Conservation (phyloP, 2,888 invertebrate species). For the Ceriagrion tenellum region DNA sequence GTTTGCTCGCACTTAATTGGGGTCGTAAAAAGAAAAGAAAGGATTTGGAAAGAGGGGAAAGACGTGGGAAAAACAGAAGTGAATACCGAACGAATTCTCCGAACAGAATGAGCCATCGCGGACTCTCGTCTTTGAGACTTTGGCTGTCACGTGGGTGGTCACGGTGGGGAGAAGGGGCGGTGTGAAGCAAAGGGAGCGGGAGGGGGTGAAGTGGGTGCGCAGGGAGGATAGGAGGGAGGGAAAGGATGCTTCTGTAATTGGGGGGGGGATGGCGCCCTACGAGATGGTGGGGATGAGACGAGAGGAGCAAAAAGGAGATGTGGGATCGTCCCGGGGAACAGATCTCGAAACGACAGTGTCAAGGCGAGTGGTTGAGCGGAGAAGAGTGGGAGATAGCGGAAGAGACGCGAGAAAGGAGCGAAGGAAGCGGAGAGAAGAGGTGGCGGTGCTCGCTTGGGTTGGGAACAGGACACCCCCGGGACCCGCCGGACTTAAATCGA, state of each 20-base stretch:
- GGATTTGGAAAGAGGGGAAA: background rate
- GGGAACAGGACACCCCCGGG: background rate
- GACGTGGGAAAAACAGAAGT: background rate
- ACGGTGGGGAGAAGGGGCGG: background rate
- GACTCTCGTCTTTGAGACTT: background rate
- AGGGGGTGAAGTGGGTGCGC: background rate
- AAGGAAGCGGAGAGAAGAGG: background rate
- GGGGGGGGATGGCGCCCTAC: background rate
- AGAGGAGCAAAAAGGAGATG: constrained; percentile 14
- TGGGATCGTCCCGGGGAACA: background rate
- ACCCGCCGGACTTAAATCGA: background rate
- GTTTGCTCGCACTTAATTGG: no score
- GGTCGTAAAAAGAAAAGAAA: background rate
- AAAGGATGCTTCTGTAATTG: no score
- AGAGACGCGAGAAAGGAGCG: background rate
- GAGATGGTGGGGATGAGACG: background rate
- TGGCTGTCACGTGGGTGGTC: background rate
- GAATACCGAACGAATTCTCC: background rate
- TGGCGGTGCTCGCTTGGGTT: background rate
- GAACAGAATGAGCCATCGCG: background rate
- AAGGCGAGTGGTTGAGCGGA: background rate
- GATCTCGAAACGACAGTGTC: background rate
- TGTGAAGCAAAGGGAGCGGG: background rate
- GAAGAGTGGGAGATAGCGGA: background rate
- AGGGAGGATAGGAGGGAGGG: background rate